Base-by-base conservation (phyloP, 2,797 vertebrate species). In the Perodicticus potto region DNA sequence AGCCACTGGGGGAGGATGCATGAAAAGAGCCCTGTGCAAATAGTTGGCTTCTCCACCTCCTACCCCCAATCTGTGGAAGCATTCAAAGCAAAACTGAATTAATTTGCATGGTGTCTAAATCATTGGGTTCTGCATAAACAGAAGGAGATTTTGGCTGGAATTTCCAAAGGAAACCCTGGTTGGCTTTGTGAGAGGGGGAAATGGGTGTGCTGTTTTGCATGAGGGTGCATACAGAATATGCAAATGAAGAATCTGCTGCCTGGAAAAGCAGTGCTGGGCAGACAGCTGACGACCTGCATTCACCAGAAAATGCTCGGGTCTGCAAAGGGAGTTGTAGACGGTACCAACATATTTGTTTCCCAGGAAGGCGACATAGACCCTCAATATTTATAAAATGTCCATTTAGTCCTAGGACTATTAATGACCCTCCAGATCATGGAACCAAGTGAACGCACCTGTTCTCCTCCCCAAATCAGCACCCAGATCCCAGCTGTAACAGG, bases 131-230 rank as follows among this genome's bases (percentile, higher is more conserved):
- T 96, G 97, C 98, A 98, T 98, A 98, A 98, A 98, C 97, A 98
- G 98, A 98, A 97, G 97, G 97, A 97, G 97, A 97, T 96, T 97
- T 97, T 97, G 98, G 98, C 98, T 93, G 87, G 82, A 0, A 10
- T 97, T 98, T 97, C 98, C 98, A 98, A 98, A 98, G 97, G 98
- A 98, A 98, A 98, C 97, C 97, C 98, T 98, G 94, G 93, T 96
- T 92, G 97, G 97, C 98, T 99, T 99, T 98, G 98, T 98, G 97
- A 96, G 95, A 95, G 96, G 95, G 98, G 98, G 98, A 98, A 98
- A 98, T 98, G 99, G 98, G 98, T 98, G 98, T 98, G 98, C 98
- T 98, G 95, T 98, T 99, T 99, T 99, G 99, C 99, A 99, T 99
- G 99, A 98, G 98, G 98, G 97, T 94, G 97, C 98, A 98, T 98